Base-by-base conservation (phyloP, 2,888 invertebrate species). In the Microctonus hyperodae region DNA sequence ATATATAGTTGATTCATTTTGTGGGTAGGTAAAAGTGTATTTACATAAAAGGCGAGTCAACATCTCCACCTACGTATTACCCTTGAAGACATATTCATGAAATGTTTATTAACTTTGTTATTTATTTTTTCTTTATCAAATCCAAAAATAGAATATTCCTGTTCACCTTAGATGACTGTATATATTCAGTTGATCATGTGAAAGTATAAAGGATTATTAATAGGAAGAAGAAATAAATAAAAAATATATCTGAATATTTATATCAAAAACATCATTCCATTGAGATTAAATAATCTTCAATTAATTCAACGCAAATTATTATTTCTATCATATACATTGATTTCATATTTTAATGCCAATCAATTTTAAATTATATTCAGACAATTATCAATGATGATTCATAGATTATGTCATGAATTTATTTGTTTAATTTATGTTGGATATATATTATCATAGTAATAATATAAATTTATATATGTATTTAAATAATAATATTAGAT, bases 51-150 rank as follows among this genome's bases (percentile, higher is more conserved):
- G 55, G 31, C 20, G n/a, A n/a, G 31, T 55, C 28, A 31, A 53
- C 53, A 53, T 53, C 25, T 53, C 55, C 55, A 55, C 55, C 55
- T 55, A 55, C 55, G 55, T 10, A 9, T 25, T 55, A 33, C 55
- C 55, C 55, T 55, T 55, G 55, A 55, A 28, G 20, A 55, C 55
- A n/a, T 25, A 55, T 28, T 55, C 55, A 55, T 55, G n/a, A 9
- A 44, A 6, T 28, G 55, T 31, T 5, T n/a, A n/a, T 28, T 28
- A 16, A 31, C 31, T 31, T 16, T 55, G 9, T 20, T n/a, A n/a
- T 44, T 44, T 44, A 16, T 44, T 20, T 16, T n/a, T 2, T n/a
- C 9, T 44, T 16, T 44, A 16, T 16, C 16, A 44, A 16, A 20
- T n/a, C 55, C 33, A 6, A 55, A 55, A 55, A 31, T 55, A 33